phyloP scores from a whole-genome alignment of 1,140 invertebrate genomes.

The Drosophila orena region DNA sequence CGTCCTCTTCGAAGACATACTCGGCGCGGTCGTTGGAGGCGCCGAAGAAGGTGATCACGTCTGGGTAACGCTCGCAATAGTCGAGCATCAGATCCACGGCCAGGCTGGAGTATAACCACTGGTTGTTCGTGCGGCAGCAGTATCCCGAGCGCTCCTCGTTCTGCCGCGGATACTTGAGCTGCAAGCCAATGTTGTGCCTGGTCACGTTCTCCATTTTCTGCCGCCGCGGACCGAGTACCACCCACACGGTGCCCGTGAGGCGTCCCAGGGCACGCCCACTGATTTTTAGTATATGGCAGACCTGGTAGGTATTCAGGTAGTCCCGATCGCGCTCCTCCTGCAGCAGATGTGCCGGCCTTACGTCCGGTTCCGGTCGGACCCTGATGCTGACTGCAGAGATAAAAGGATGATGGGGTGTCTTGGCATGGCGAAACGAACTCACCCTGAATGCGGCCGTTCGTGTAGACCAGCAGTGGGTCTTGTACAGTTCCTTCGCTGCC shows the following conservation, averaged over 20 bases:
- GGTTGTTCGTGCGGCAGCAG: slow-evolving; percentile 89
- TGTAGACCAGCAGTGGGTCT: slow-evolving; percentile 67
- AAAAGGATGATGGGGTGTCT: neutral
- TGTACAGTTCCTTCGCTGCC: slow-evolving; percentile 90
- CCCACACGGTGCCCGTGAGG: slow-evolving; percentile 92
- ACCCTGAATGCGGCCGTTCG: slow-evolving; percentile 74
- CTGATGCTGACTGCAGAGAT: slow-evolving; percentile 72
- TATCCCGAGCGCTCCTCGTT: slow-evolving; percentile 92
- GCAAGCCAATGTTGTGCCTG: slow-evolving; percentile 95
- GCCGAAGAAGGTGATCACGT: slow-evolving; percentile 89
- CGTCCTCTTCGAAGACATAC: slow-evolving; percentile 87
- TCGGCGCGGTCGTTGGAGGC: slow-evolving; percentile 85
- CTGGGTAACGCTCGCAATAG: slow-evolving; percentile 91
- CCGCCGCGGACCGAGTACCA: slow-evolving; percentile 85
- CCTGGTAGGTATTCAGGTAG: slow-evolving; percentile 78
- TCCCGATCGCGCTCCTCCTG: slow-evolving; percentile 69
- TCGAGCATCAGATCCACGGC: slow-evolving; percentile 87
- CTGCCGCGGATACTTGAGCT: slow-evolving; percentile 93
- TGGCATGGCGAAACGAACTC: neutral
- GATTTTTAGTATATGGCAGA: slow-evolving; percentile 84
- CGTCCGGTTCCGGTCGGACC: slow-evolving; percentile 84
- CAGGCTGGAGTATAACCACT: slow-evolving; percentile 94
- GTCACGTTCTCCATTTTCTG: slow-evolving; percentile 83
- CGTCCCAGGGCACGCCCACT: slow-evolving; percentile 90
- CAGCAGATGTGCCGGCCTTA: slow-evolving; percentile 65